Conservation (phyloP, 2,888 invertebrate genomes). For the Lepetodrilus schrolli region DNA sequence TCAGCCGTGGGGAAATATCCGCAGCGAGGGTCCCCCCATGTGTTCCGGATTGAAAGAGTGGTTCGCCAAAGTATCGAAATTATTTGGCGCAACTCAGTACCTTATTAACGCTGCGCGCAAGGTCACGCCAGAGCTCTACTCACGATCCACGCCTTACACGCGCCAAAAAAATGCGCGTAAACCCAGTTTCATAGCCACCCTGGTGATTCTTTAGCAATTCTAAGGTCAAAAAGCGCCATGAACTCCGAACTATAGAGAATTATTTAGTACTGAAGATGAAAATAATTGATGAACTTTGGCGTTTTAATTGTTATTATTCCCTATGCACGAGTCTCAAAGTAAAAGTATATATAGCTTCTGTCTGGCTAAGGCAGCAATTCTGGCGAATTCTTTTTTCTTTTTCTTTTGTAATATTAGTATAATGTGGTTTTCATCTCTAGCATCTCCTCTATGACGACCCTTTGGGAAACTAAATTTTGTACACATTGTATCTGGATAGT, state of each 20-base stretch:
- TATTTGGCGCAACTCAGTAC: background rate
- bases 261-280: background rate
- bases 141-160: background rate
- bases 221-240: constrained; percentile 16
- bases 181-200: background rate
- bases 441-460: no score
- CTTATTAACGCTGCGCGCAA: background rate
- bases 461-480: no score
- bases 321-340: background rate
- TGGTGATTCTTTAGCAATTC: background rate
- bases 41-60: background rate
- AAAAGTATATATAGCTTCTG: background rate
- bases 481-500: no score
- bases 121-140: no score
- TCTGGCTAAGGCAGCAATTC: no score
- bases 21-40: background rate
- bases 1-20: constrained; percentile 2
- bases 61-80: background rate
- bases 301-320: background rate
- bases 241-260: background rate
- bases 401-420: no score
- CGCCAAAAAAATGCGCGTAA: background rate
- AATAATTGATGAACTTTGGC: constrained; percentile 7
- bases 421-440: no score
- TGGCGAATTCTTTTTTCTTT: no score